Evolutionary conservation across 2,888 invertebrate species (phyloP).

Genomic region (Stenotaenia linearis): DNA sequence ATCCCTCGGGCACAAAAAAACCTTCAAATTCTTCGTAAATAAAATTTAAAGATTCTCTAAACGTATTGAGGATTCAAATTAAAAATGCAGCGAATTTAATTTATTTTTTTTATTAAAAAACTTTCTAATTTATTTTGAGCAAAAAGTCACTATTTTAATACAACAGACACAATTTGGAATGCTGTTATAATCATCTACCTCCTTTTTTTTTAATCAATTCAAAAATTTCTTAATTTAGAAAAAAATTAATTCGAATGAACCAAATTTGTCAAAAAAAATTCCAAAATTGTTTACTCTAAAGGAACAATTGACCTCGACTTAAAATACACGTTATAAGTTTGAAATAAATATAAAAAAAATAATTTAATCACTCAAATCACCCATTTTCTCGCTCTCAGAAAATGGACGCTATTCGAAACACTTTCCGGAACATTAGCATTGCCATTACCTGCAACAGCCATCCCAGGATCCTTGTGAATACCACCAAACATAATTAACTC

Average conservation of each 20-base stretch:
- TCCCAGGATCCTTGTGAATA: conserved; percentile 68
- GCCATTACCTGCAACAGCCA: conserved; percentile 44
- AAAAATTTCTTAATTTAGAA: too few species aligned
- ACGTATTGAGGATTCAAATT: too few species aligned
- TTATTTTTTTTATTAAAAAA: neutral
- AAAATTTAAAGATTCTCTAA: neutral
- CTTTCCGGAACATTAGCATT: conserved; percentile 49
- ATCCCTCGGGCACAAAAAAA: neutral
- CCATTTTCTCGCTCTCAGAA: conserved; percentile 60
- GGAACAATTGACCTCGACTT: neutral
- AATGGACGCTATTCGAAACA: conserved; percentile 71
- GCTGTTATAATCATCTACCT: neutral
- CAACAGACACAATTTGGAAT: neutral
- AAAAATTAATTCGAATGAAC: too few species aligned
- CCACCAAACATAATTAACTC: conserved; percentile 96
- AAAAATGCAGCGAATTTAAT: neutral
- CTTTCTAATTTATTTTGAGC: neutral
- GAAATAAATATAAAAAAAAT: neutral
- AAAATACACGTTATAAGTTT: neutral
- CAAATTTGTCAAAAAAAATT: too few species aligned
- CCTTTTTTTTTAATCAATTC: too few species aligned
- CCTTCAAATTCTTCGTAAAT: neutral
- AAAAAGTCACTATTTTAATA: neutral
- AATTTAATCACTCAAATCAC: conserved; percentile 38
- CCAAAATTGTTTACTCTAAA: too few species aligned